Percentiles rank a stretch among this genome's conserved stretches.
Conservation (phyloP, 2,888 invertebrate genomes). For the Cephus spinipes region DNA sequence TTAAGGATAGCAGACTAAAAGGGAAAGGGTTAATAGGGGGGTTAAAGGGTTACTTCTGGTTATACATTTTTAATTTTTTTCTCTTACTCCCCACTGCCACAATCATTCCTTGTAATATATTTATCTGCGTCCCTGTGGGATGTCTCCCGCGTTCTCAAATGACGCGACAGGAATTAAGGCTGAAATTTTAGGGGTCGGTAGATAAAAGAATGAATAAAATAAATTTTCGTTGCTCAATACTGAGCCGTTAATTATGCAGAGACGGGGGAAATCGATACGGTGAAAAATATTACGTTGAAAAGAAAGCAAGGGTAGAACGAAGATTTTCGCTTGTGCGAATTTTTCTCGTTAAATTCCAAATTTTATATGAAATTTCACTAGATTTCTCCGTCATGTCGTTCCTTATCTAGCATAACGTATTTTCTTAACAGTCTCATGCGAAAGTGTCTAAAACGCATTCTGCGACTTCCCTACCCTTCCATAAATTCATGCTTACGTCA, state of each 20-base stretch:
- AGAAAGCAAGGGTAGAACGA: background rate
- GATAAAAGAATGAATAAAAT: background rate
- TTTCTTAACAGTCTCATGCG: background rate
- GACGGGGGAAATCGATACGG: background rate
- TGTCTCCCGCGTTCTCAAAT: background rate
- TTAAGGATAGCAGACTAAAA: background rate
- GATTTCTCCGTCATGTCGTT: too few species aligned
- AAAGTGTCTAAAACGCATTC: background rate
- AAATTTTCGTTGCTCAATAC: background rate
- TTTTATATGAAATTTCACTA: background rate
- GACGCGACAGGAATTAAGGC: background rate
- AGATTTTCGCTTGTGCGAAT: background rate
- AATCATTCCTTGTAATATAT: background rate
- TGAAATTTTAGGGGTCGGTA: background rate
- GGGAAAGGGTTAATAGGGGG: background rate
- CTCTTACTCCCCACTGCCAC: background rate
- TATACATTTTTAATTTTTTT: background rate
- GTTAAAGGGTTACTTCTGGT: background rate
- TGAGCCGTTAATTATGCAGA: background rate
- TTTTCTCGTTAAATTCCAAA: background rate
- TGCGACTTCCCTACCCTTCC: background rate
- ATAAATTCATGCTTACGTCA: background rate
- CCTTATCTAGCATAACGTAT: too few species aligned
- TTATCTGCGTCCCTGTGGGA: background rate
- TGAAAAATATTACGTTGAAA: background rate